Conservation (phyloP, 2,113 vertebrate species). For the Pyxicephalus adspersus region DNA sequence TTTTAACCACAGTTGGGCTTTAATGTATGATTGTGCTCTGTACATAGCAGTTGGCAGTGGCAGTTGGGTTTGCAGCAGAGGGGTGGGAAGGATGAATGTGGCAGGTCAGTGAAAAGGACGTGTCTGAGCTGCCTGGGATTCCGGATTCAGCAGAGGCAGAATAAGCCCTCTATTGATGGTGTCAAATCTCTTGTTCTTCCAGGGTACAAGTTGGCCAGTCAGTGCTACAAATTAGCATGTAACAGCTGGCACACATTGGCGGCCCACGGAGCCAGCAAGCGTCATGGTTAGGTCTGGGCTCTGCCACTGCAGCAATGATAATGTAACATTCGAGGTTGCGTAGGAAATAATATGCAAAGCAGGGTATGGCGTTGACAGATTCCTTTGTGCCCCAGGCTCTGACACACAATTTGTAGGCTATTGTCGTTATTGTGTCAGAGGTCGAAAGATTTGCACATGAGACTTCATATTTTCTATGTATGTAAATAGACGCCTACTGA, state of each 20-base stretch:
- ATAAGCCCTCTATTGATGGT: constrained; percentile 41
- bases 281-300: background rate
- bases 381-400: background rate
- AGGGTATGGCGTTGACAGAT: background rate
- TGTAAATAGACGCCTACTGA: background rate
- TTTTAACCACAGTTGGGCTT: background rate
- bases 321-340: constrained; percentile 28
- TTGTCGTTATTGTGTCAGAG: background rate
- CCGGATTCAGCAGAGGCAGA: constrained; percentile 38
- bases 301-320: constrained; percentile 15
- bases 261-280: constrained; percentile 11
- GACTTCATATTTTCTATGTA: background rate
- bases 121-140: constrained; percentile 45
- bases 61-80: background rate
- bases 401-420: background rate
- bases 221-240: background rate
- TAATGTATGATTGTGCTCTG: constrained; percentile 40
- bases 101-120: constrained; percentile 39
- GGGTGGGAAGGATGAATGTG: constrained; percentile 15
- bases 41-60: background rate
- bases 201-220: background rate
- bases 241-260: constrained; percentile 5
- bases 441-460: background rate
- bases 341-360: constrained; percentile 24
- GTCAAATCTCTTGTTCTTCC: background rate